Conservation (phyloP, 2,113 vertebrate genomes). For the Apodemus speciosus region DNA sequence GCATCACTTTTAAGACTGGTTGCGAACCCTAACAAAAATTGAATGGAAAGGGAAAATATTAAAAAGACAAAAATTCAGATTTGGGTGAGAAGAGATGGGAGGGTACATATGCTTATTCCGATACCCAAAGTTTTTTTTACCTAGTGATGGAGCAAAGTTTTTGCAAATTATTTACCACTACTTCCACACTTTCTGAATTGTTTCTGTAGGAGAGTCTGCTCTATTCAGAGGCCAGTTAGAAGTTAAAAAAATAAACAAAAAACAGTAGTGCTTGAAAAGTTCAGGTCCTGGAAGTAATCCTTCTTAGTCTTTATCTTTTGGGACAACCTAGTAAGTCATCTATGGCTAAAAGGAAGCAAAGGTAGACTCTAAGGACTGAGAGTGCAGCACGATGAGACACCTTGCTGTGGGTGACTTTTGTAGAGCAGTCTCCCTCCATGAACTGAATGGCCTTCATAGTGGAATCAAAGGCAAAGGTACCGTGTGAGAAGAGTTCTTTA, state of each 20-base stretch:
- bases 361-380: neutral
- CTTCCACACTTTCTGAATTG: neutral
- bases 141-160: neutral
- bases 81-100: neutral
- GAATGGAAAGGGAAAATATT: neutral
- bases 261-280: neutral
- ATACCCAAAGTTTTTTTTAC: neutral
- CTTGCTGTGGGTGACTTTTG: neutral
- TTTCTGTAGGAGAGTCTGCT: neutral
- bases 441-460: neutral
- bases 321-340: neutral
- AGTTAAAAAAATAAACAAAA: neutral
- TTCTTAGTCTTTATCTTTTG: neutral
- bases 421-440: neutral
- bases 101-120: neutral
- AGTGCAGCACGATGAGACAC: neutral
- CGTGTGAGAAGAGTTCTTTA: neutral
- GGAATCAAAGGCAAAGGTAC: neutral
- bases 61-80: neutral
- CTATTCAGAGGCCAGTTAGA: neutral
- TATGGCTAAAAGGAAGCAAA: neutral
- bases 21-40: neutral
- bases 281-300: conserved; percentile 1
- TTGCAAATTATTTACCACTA: neutral
- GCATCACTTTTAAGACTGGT: neutral